Evolutionary conservation across 2,113 vertebrate genomes (phyloP), one percentile per base, ranked within the genome.

Genomic region (Opisthocomus hoazin): DNA sequence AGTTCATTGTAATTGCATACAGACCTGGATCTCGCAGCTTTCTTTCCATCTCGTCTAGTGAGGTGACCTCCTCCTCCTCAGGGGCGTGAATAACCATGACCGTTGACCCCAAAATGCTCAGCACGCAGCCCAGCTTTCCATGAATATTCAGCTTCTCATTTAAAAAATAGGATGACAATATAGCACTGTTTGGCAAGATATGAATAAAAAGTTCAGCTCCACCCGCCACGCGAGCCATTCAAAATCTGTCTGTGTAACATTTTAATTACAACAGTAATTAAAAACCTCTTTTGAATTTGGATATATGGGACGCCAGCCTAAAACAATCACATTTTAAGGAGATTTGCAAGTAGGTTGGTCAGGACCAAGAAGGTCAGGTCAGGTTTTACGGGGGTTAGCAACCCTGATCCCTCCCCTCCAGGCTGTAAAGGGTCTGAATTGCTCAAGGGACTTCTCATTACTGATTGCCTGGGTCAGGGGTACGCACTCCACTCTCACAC

Each of bases 31-130:
- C 98, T 97, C 97, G 98, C 85, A 98, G 93, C 93, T 98, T 98
- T 53, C 96, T 96, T 97, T 98, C 98, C 98, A 98, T 98, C 63
- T 98, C 98, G 48, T 97, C 96, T 80, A 98, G 81, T 41, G 98
- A 98, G n/a, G 97, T 94, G 57, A 98, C 97, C 91, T 98, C 97
- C 43, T 98, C 98, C 84, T 98, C 98, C 53, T 97, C 90, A 2
- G 98, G 98, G 37, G 98, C 98, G 7, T 98, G 98, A 90, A 98
- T 98, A 51, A 98, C 98, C 98, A 98, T 98, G 95, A 98, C 95
- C 0, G 98, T 98, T 60, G 98, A 98, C 26, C 98, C 98, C 96
- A 98, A 39, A 84, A 98, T 53, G 75, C 98, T 97, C 88, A 98
- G 91, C 24, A 98, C 20, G 23, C 98, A 98, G 89, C 98, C 98